Evolutionary conservation across 2,888 invertebrate species (phyloP).

Genomic region (Melitaea athalia): DNA sequence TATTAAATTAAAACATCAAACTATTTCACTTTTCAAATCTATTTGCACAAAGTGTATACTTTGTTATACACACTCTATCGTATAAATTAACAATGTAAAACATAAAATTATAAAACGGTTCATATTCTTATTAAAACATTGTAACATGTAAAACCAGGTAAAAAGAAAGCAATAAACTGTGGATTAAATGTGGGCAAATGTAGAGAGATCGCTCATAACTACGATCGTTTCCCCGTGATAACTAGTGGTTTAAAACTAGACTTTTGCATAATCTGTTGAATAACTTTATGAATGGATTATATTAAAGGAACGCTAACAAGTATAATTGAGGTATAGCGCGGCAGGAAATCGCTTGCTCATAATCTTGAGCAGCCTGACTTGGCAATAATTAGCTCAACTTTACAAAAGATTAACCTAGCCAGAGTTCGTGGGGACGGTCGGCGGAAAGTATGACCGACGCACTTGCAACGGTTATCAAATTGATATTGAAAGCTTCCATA

Average conservation of each 20-base stretch:
- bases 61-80: not conserved
- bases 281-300: not conserved
- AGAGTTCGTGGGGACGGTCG: no score
- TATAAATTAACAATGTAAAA: constrained; percentile 2
- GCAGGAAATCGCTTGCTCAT: no score
- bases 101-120: not conserved
- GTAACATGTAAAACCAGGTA: not conserved
- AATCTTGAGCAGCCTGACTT: no score
- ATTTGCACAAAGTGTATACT: not conserved
- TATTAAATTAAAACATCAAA: not conserved
- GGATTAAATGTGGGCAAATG: not conserved
- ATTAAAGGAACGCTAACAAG: not conserved
- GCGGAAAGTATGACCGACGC: no score
- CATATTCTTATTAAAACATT: not conserved
- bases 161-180: not conserved
- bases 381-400: no score
- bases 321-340: not conserved
- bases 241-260: not conserved
- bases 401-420: no score
- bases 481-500: no score
- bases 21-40: constrained; percentile 2
- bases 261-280: not conserved
- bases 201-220: not conserved
- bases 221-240: not conserved
- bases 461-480: no score